Base-by-base conservation (phyloP, 1,140 invertebrate genomes). In the Carcinoscorpius rotundicauda region DNA sequence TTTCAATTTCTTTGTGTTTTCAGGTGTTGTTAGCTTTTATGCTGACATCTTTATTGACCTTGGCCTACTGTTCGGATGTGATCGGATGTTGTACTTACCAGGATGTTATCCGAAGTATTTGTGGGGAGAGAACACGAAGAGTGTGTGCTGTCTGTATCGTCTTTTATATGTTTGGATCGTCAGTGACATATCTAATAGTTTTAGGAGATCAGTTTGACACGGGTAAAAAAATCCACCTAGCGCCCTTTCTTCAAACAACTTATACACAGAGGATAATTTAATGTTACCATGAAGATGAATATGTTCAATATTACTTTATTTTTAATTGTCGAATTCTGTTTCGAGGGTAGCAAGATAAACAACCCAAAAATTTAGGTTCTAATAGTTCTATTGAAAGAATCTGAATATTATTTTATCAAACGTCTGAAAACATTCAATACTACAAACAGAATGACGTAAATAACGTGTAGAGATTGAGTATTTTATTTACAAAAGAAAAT, bases 191-290 rank as follows among this genome's bases (percentile, higher is more conserved):
- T 72, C 73, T 87, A 29, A 86, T 87, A 64, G 82, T 87, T 6
- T 83, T 87, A 67, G 85, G 84, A 0, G 85, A 87, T 75, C 85
- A 87, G 70, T 83, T 83, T 72, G 84, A 86, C 67, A 76, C 83
- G 74, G 77, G 81, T 82, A 74, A 73, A 73, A 73, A 51, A 61
- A 62, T n/a, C 29, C 29, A 29, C 29, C 29, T 29, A 29, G 29
- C 29, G 29, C 0, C 29, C 29, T 29, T 29, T 29, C 29, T 29
- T 29, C 29, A 29, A 29, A 29, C 29, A 29, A 29, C 29, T 29
- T 29, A 29, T 29, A 29, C 29, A 29, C 29, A 29, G 29, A 29
- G 29, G 29, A 29, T 29, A 29, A 29, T 29, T 29, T 29, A 29
- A 29, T 29, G 2, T 29, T 29, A 29, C 29, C 29, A 29, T 29